phyloP scores from a whole-genome alignment of 2,113 vertebrate genomes.

The Limanda limanda region DNA sequence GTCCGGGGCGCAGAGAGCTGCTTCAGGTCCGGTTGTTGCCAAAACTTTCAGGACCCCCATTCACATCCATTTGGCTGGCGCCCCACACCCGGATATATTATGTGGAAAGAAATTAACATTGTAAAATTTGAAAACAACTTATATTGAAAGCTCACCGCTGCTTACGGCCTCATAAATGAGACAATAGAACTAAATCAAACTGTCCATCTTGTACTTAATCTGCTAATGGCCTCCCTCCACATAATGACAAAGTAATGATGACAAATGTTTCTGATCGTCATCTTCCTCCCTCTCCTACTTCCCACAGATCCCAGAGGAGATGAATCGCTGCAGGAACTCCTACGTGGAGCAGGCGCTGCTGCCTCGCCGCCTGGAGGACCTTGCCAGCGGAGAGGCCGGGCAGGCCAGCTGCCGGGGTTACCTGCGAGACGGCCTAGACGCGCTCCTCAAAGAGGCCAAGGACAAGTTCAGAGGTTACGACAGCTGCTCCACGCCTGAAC shows the following conservation, averaged over 20 bases:
- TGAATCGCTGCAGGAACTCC: constrained; percentile 89
- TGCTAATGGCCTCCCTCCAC: not conserved
- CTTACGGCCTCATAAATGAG: too few species aligned
- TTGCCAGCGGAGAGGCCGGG: constrained; percentile 82
- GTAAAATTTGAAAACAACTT: too few species aligned
- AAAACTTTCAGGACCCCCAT: too few species aligned
- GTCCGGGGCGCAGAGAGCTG: too few species aligned
- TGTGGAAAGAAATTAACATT: too few species aligned
- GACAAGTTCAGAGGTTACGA: constrained; percentile 97
- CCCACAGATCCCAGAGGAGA: constrained; percentile 91
- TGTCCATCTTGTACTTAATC: not conserved
- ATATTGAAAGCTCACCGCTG: too few species aligned
- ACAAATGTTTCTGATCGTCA: not conserved
- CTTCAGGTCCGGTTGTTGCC: too few species aligned
- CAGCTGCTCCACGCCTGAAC: constrained; percentile 88
- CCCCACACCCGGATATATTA: too few species aligned
- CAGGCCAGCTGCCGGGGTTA: constrained; percentile 80
- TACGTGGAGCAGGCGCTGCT: constrained; percentile 91
- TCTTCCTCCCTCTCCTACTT: not conserved
- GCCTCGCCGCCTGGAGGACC: constrained; percentile 86
- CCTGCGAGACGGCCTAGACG: constrained; percentile 88
- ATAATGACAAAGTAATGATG: not conserved
- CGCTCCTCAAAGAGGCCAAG: constrained; percentile 93
- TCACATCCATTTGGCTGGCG: too few species aligned
- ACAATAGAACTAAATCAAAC: too few species aligned